Evolutionary conservation across 2,113 vertebrate species (phyloP).

Genomic region (Pyrgilauda ruficollis): DNA sequence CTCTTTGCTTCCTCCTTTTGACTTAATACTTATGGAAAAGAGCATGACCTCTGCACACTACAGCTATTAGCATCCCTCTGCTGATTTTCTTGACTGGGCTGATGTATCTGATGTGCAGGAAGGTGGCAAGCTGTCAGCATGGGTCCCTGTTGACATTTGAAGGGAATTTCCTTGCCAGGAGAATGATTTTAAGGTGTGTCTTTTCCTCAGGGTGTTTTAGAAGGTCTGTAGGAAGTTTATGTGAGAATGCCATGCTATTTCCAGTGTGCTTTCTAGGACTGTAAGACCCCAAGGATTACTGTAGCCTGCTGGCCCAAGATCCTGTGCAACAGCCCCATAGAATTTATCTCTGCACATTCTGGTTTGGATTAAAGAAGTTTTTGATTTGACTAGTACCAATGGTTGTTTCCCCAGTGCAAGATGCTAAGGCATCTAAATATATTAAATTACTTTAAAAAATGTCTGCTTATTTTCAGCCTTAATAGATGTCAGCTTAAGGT

Average conservation of each 20-base stretch:
- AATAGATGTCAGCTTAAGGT: not conserved
- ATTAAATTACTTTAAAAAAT: not conserved
- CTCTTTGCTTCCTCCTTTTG: not conserved
- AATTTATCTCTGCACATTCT: not conserved
- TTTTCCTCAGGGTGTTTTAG: not conserved
- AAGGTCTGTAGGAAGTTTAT: not conserved
- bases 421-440: not conserved
- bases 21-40: not conserved
- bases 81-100: not conserved
- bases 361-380: not conserved
- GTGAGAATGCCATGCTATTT: not conserved
- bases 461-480: not conserved
- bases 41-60: not conserved
- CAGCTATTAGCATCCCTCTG: not conserved
- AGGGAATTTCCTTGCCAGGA: not conserved
- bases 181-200: not conserved
- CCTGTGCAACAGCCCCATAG: not conserved
- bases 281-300: not conserved
- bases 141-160: not conserved
- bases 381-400: not conserved
- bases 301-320: not conserved
- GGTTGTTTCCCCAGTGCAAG: not conserved
- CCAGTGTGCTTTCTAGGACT: not conserved
- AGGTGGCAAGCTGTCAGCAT: not conserved
- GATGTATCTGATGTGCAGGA: not conserved